phyloP scores from a whole-genome alignment of 2,888 invertebrate genomes.

The Pemphredon lugubris region DNA sequence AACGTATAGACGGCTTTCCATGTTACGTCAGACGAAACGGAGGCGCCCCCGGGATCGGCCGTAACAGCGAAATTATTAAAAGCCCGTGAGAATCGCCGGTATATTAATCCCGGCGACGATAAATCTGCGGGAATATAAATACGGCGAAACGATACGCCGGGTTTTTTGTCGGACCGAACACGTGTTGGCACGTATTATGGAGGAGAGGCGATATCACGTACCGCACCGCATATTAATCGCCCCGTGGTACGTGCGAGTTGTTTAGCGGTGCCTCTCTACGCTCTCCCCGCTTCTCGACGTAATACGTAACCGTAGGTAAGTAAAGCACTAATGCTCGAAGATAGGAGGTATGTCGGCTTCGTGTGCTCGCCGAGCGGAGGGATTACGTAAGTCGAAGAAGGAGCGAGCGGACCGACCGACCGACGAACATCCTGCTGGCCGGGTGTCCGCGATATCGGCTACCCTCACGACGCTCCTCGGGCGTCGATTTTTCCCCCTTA shows the following conservation, averaged over 20 bases:
- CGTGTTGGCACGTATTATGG: slow-evolving; percentile 45
- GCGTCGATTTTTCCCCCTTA: neutral
- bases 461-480: too few species aligned
- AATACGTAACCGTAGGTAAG: slow-evolving; percentile 56
- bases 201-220: slow-evolving; percentile 58
- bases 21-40: slow-evolving; percentile 15
- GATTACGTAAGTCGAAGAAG: slow-evolving; percentile 54
- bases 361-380: slow-evolving; percentile 12
- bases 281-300: slow-evolving; percentile 32
- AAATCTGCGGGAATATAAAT: slow-evolving; percentile 36
- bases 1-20: too few species aligned
- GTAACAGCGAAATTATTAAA: slow-evolving; percentile 17
- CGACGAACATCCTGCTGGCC: slow-evolving; percentile 7
- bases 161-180: slow-evolving; percentile 34
- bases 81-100: slow-evolving; percentile 36
- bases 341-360: slow-evolving; percentile 44
- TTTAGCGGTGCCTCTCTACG: slow-evolving; percentile 49
- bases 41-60: neutral
- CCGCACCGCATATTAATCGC: slow-evolving; percentile 67
- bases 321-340: slow-evolving; percentile 60
- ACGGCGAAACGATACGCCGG: slow-evolving; percentile 12
- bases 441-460: slow-evolving; percentile 13
- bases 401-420: slow-evolving; percentile 5
- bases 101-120: slow-evolving; percentile 36
- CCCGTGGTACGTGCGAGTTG: slow-evolving; percentile 66